Conservation (phyloP, 2,113 vertebrate genomes). For the Microcebus griseorufus region DNA sequence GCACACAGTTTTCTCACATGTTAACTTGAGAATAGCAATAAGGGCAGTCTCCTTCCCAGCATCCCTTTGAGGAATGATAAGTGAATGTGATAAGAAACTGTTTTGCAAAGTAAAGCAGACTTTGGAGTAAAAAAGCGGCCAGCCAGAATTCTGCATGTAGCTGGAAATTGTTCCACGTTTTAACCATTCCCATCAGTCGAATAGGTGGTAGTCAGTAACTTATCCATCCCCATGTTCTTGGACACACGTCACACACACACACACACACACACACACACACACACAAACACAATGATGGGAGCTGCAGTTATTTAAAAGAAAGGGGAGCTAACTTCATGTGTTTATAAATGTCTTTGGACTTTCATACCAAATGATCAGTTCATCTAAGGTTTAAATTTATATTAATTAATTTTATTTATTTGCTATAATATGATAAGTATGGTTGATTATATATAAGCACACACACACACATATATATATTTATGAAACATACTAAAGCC, state of each 20-base stretch:
- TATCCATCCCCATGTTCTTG: not conserved
- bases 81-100: slow-evolving; percentile 67
- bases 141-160: slow-evolving; percentile 36
- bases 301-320: slow-evolving; percentile 30
- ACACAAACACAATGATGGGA: not conserved
- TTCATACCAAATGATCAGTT: not conserved
- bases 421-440: not conserved
- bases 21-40: slow-evolving; percentile 52
- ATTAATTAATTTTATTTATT: slow-evolving; percentile 17
- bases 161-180: slow-evolving; percentile 32
- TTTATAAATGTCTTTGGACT: slow-evolving; percentile 27
- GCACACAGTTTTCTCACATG: slow-evolving; percentile 61
- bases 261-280: not conserved
- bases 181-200: slow-evolving; percentile 11
- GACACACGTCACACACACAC: not conserved
- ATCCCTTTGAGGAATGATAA: slow-evolving; percentile 71
- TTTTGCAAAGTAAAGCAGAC: slow-evolving; percentile 64
- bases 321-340: slow-evolving; percentile 54
- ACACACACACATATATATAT: not conserved
- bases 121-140: slow-evolving; percentile 29
- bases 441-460: not conserved
- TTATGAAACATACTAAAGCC: not conserved
- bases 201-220: slow-evolving; percentile 29
- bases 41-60: slow-evolving; percentile 35
- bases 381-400: not conserved